Base-by-base conservation (phyloP, 2,113 vertebrate genomes). In the Percina caprodes region DNA sequence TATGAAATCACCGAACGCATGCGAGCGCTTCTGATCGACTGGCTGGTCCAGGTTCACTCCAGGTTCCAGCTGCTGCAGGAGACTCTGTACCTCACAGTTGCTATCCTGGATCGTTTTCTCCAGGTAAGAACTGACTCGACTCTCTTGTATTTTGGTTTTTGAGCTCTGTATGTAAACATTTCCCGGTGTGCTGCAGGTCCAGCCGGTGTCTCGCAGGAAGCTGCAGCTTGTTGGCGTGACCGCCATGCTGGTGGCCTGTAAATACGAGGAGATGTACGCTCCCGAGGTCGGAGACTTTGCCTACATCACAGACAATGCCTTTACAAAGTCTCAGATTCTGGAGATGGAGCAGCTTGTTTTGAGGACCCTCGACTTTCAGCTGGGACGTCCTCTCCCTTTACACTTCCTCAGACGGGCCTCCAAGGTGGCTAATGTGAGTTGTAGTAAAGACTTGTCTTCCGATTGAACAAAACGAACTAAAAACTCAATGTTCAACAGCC, bases 31-130 rank as follows among this genome's bases (percentile, higher is more conserved):
- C 93, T 99, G n/a, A 89, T 99, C 1, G 98, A 99, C 91, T 99
- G 98, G 98, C 95, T 99, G 21, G 94, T 99, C 55, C 97, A 99
- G 86, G 98, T 99, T 23, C 98, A 99, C 88, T 96, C 96, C 52
- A 96, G 96, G 61, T 99, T 99, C 85, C 95, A 95, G 82, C 96
- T 99, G 62, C 91, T 99, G 85, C 98, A 97, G 89, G 98, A 99
- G 79, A 99, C 98, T 0, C 94, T 99, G 65, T 99, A 97, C 85
- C 96, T 99, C 96, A 96, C 97, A 0, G 89, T 99, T 11, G 96
- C 96, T 0, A 5, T 98, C 76, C 93, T 99, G 76, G 98, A 99
- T 76, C 96, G 97, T 5, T 99, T 97, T 56, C 93, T 99, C 10
- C 98, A 99, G 91, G 97, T 96, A 82, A 84, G 83, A 10, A 8